Evolutionary conservation across 2,888 invertebrate species (phyloP), one percentile per base, ranked within the genome.

Genomic region (Augochlorella aurata): DNA sequence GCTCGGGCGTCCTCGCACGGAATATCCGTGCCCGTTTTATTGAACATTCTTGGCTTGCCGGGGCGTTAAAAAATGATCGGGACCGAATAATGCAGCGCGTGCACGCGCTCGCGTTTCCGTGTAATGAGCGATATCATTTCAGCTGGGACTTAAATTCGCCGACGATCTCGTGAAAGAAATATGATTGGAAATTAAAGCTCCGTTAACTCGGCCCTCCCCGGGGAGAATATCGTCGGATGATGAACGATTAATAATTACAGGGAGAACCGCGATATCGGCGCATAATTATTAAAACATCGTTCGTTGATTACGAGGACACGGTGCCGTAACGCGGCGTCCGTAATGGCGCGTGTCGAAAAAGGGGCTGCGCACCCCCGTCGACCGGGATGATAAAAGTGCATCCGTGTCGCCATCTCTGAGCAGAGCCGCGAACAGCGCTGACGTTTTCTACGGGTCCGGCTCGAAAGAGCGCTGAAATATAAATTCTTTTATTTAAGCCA

Each of bases 361-460:
- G 79, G 77, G 80, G 80, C 78, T 84, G 84, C 77, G 72, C 82
- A 54, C 67, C 66, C 80, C 71, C 69, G 65, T 67, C 66, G 18
- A 54, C 82, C 72, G 72, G 77, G 72, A 70, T 65, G 75, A 83
- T 85, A 87, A 88, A 88, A 88, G 86, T 88, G 68, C 79, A 73
- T 85, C 78, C 44, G 92, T 93, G 91, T 71, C 89, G 92, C 92
- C 93, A 91, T 90, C 93, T 93, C 86, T 92, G 84, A 71, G 82
- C 38, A 14, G 74, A 81, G 44, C 84, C 47, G 21, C 75, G 90
- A 93, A 92, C 90, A 69, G 79, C 44, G 47, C 78, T 74, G 83
- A 71, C 84, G 78, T 82, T 85, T 85, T 73, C 67, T 50, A 38
- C n/a, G 45, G 50, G 44, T 66, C 77, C 69, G 45, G 58, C 67